Base-by-base conservation (phyloP, 2,888 invertebrate species). In the Nesidiocoris tenuis region DNA sequence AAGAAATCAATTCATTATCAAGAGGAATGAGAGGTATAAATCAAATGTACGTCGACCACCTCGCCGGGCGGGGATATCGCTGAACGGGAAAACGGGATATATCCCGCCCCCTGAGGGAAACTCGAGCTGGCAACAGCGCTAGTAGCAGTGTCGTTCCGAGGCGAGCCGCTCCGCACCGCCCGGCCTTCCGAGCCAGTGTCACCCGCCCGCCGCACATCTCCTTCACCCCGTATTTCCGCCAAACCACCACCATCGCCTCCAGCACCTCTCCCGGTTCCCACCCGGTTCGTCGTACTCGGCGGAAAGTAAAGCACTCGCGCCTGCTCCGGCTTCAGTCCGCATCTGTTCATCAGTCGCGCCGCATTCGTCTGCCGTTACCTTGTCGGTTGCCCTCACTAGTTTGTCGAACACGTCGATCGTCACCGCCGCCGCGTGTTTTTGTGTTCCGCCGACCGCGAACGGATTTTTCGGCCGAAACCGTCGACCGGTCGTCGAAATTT, bases 341-440 rank as follows among this genome's bases (percentile, higher is more conserved):
- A 70, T 68, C 75, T 75, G 75, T 75, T 70, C 39, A 54, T 61
- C 70, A 61, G 57, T 61, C 75, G 68, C 68, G 75, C 61, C 75
- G 75, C 23, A 75, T 21, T 39, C 3, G 39, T 39, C 39, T 12
- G 18, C 64, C 64, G 23, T 18, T 3, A 18, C 39, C 12, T 3
- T 7, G 39, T 39, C 39, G 39, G 39, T 39, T 7, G 39, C 39
- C 39, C 57, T 19, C 57, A 19, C 17, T 17, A 61, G 19, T 21
- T 19, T 19, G 5, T 61, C 61, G 61, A 21, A 39, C 39, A 39
- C 39, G 39, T 39, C 39, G 39, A 39, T 39, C 39, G 39, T 39
- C 39, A 7, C 39, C 39, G 39, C 12, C 39, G 39, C 12, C 39
- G 39, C 5, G 39, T 39, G 39, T 39, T 39, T 39, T 39, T 39